Conservation (phyloP, 37 sponge, comb jelly and placozoan genomes). For the Aplysina aerophoba region DNA sequence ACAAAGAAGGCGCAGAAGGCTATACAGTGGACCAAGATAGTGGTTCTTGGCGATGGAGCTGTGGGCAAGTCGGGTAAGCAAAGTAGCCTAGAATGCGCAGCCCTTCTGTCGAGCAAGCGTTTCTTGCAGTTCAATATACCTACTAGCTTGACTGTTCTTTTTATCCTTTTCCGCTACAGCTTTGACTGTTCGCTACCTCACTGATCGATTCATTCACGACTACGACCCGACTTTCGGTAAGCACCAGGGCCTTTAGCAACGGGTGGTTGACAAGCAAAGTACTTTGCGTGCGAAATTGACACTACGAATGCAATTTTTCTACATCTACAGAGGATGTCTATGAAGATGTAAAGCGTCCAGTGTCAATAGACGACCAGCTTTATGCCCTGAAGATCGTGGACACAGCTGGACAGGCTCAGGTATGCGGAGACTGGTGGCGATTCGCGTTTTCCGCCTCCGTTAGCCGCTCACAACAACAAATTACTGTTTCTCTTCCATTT, state of each 20-base stretch:
- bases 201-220: constrained; percentile 65
- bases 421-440: background rate
- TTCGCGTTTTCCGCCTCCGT: background rate
- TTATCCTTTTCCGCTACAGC: constrained; percentile 16
- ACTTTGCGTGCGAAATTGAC: too few species aligned
- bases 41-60: constrained; percentile 57
- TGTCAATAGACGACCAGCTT: constrained; percentile 18
- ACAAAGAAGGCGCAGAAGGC: constrained; percentile 2
- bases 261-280: too few species aligned
- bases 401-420: constrained; percentile 54
- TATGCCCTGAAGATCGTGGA: constrained; percentile 39
- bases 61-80: constrained; percentile 77
- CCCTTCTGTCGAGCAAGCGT: too few species aligned
- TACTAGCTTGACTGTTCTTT: background rate
- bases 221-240: constrained; percentile 69
- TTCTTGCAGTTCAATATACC: too few species aligned
- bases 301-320: background rate
- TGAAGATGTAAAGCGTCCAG: constrained; percentile 24
- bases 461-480: background rate
- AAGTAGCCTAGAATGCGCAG: too few species aligned
- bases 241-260: background rate
- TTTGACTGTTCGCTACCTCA: constrained; percentile 51
- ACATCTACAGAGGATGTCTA: constrained; percentile 17
- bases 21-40: constrained; percentile 22
- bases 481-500: background rate